Evolutionary conservation across 2,888 invertebrate genomes (phyloP), one percentile per base, ranked within the genome.

Genomic region (Danaus chrysippus): DNA sequence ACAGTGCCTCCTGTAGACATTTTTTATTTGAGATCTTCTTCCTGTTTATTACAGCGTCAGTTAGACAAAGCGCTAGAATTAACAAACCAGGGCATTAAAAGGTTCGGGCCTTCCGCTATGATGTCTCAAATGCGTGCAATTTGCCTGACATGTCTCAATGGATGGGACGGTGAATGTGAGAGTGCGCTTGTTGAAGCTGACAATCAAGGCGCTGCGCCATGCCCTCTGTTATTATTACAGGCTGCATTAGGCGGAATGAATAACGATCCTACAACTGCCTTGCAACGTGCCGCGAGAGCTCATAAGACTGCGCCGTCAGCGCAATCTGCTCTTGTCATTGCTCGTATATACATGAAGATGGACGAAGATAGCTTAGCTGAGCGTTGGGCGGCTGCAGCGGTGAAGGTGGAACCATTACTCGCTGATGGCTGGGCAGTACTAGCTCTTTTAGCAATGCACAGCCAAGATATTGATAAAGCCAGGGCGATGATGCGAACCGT

Each of bases 361-460:
- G 77, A 76, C 1, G 82, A 87, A 23, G 73, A 76, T n/a, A 65
- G 65, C 23, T 71, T 82, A 58, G 84, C 90, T 10, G 82, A 86
- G 64, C 82, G 86, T 10, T 91, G 91, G 91, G 79, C 81, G 6
- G 76, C 87, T 0, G 82, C 70, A 46, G 84, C 90, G 46, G 87
- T 90, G 0, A 84, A 85, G 60, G 62, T 73, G 19, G 91, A 90
- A 65, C 87, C 90, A 1, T 69, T 81, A 34, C 71, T 90, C 41
- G 77, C 90, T 3, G 87, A 91, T 70, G 91, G 82, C 0, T 91
- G 91, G 91, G 88, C 86, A 3, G 72, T 86, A 65, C 68, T 91
- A 65, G 81, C 83, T n/a, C 56, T 86, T 15, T 68, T 88, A 44
- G 86, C 86, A 10, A 81, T 88, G 76, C 72, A 77, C 54, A 78